phyloP scores from a whole-genome alignment of 2,113 vertebrate genomes.

The Datnioides undecimradiatus region DNA sequence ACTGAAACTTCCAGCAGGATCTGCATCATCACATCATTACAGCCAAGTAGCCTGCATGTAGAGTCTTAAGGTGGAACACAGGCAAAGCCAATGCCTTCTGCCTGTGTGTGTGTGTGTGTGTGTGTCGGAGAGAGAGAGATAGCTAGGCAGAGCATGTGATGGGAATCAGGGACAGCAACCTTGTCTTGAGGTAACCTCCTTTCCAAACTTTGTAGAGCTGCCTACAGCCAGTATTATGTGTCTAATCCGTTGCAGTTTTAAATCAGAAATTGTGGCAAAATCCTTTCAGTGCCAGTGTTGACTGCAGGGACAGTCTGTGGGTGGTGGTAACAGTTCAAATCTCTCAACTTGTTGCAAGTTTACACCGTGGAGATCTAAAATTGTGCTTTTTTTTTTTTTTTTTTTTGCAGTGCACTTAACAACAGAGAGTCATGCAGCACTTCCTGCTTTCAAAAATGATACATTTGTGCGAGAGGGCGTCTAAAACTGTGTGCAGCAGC shows the following conservation, averaged over 20 bases:
- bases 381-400: not conserved
- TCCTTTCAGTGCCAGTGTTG: slow-evolving; percentile 4
- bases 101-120: slow-evolving; percentile 41
- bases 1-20: slow-evolving; percentile 46
- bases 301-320: slow-evolving; percentile 51
- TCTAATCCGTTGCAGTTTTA: slow-evolving; percentile 32
- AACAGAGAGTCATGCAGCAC: not conserved
- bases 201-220: slow-evolving; percentile 46
- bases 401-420: not conserved
- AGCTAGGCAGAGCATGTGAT: slow-evolving; percentile 20
- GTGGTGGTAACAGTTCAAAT: slow-evolving; percentile 32
- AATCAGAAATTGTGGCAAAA: slow-evolving; percentile 14
- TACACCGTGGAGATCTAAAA: slow-evolving; percentile 7
- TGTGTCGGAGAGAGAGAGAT: slow-evolving; percentile 1
- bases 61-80: slow-evolving; percentile 33
- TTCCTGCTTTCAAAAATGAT: not conserved
- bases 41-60: slow-evolving; percentile 36
- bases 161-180: slow-evolving; percentile 43
- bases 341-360: slow-evolving; percentile 54
- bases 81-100: not conserved
- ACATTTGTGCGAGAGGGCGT: not conserved
- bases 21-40: slow-evolving; percentile 52
- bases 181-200: slow-evolving; percentile 50
- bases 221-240: slow-evolving; percentile 6
- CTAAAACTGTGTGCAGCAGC: not conserved